Evolutionary conservation across 2,888 invertebrate genomes (phyloP).

Genomic region (Chromoteleia sp.): DNA sequence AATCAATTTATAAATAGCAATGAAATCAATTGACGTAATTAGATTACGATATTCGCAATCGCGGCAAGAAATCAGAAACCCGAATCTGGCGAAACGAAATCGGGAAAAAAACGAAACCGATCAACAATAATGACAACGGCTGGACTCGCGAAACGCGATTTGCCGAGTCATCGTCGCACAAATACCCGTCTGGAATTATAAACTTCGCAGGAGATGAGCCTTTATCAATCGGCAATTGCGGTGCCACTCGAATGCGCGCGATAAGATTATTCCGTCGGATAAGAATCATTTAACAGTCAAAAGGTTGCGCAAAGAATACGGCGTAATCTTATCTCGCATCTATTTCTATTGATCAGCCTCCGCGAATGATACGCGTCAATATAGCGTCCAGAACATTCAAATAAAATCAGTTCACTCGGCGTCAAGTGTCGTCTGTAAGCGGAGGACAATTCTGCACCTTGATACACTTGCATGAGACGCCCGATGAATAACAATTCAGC

Average conservation of each 20-base stretch:
- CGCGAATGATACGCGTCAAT: conserved; percentile 46
- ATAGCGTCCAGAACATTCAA: conserved; percentile 56
- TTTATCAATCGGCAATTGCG: conserved; percentile 48
- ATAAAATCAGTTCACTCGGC: conserved; percentile 48
- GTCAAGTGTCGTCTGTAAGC: conserved; percentile 46
- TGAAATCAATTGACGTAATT: neutral
- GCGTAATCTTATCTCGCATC: conserved; percentile 55
- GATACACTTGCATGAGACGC: conserved; percentile 47
- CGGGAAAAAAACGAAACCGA: too few relatives aligned
- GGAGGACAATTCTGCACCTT: conserved; percentile 47
- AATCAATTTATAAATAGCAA: too few relatives aligned
- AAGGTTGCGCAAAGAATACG: conserved; percentile 54
- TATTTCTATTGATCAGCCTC: conserved; percentile 55
- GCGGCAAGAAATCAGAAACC: conserved; percentile 4
- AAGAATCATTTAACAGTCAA: conserved; percentile 45
- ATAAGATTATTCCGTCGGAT: conserved; percentile 56
- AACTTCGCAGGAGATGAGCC: conserved; percentile 51
- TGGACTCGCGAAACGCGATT: neutral
- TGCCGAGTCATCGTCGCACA: conserved; percentile 18
- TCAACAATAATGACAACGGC: conserved; percentile 2
- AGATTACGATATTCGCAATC: too few relatives aligned
- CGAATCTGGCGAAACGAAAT: neutral
- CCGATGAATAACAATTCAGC: conserved; percentile 48
- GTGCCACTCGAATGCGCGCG: conserved; percentile 27
- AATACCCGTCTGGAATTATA: conserved; percentile 23